Evolutionary conservation across 2,113 vertebrate species (phyloP).

Genomic region (Nyctibius bracteatus): DNA sequence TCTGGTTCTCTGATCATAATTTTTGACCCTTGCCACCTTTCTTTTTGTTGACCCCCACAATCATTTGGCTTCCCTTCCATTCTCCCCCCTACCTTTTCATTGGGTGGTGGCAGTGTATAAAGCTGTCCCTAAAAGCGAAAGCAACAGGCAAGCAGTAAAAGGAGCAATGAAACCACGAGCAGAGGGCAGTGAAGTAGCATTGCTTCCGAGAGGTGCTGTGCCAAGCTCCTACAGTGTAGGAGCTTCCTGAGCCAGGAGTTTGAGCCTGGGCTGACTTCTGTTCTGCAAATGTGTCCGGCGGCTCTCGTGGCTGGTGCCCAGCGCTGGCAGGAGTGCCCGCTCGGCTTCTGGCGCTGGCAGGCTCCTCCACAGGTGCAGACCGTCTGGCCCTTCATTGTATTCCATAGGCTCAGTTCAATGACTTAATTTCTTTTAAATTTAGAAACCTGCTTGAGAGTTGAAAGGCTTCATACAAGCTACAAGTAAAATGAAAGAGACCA

Average conservation of each 20-base stretch:
- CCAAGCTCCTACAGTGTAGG: not conserved
- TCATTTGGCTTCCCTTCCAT: not conserved
- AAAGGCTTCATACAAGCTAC: not conserved
- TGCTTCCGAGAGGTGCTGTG: not conserved
- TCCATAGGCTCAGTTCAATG: not conserved
- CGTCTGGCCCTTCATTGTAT: rapidly evolving
- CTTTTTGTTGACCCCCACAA: not conserved
- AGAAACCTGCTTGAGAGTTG: not conserved
- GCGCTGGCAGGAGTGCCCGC: not conserved
- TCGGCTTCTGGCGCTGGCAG: rapidly evolving
- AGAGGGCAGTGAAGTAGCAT: not conserved
- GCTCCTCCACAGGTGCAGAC: not conserved
- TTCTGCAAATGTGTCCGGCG: not conserved
- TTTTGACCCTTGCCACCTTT: not conserved
- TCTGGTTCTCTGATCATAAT: not conserved
- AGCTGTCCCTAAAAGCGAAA: not conserved
- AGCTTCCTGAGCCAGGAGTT: not conserved
- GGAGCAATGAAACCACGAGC: not conserved
- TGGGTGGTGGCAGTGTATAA: not conserved
- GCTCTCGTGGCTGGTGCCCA: not conserved
- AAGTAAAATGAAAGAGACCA: not conserved
- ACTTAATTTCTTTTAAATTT: not conserved
- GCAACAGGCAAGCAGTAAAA: not conserved
- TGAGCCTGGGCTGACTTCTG: not conserved
- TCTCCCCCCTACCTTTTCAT: not conserved